Conservation (phyloP, 1,140 invertebrate species). For the Pogonomyrmex barbatus region DNA sequence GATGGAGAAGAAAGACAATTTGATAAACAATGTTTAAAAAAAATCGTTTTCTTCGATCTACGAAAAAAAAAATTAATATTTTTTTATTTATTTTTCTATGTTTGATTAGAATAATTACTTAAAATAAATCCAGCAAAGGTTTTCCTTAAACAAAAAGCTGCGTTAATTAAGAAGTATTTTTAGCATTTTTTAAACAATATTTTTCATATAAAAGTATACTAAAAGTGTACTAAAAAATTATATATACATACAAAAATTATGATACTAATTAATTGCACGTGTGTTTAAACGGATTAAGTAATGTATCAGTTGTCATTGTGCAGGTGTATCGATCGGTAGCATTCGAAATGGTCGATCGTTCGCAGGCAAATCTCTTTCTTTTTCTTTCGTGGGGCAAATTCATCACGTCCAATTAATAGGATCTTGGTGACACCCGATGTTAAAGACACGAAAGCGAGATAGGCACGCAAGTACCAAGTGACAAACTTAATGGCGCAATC, state of each 20-base stretch:
- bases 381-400: conserved; percentile 69
- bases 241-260: background rate
- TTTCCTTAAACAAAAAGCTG: background rate
- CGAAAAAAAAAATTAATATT: background rate
- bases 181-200: too few relatives aligned
- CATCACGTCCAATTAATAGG: conserved; percentile 81
- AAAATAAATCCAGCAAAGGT: background rate
- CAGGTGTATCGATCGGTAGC: background rate
- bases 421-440: conserved; percentile 73
- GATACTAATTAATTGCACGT: background rate
- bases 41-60: background rate
- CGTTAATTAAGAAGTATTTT: background rate
- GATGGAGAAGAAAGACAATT: conserved; percentile 6
- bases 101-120: background rate
- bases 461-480: conserved; percentile 73
- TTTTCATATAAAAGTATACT: too few relatives aligned
- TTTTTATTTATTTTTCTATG: background rate
- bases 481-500: conserved; percentile 80
- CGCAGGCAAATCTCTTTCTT: background rate
- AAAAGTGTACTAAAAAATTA: background rate
- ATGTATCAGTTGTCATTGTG: background rate
- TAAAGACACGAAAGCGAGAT: conserved; percentile 68
- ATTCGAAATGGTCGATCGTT: background rate
- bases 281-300: background rate
- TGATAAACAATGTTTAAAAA: conserved; percentile 13